Percentiles rank a stretch among this genome's conserved stretches.
These are phyloP conservation scores for Corythaixoides concolor DNA, from an alignment of 2,113 vertebrate genomes.

Conservation along the genomic window DNA sequence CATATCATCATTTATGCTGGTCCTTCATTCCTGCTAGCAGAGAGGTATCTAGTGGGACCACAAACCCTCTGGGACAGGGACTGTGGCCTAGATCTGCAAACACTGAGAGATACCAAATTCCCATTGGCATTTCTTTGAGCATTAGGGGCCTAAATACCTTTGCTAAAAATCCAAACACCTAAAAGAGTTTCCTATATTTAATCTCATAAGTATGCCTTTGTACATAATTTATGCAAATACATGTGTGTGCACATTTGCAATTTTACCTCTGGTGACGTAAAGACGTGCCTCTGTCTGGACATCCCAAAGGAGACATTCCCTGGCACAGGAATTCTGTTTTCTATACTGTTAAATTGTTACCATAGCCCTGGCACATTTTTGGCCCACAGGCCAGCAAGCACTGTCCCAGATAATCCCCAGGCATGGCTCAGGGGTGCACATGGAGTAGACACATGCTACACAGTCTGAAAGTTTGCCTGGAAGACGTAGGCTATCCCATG, in stretches of 20 bases:
- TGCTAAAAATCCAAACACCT: neutral
- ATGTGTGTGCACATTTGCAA: neutral
- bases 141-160: neutral
- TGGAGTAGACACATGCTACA: neutral
- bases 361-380: neutral
- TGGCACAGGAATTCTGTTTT: neutral
- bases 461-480: neutral
- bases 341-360: neutral
- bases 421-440: neutral
- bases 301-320: neutral
- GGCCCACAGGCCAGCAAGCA: neutral
- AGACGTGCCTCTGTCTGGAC: neutral
- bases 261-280: neutral
- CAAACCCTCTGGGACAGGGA: neutral
- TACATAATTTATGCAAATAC: neutral
- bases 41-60: neutral
- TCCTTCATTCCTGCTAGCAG: neutral
- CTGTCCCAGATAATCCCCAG: neutral
- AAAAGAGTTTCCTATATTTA: neutral
- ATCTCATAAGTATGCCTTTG: neutral
- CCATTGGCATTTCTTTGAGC: neutral
- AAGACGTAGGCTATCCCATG: neutral
- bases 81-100: neutral
- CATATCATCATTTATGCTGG: neutral
- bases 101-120: neutral